A percentile compares a stretch with the other conserved stretches of the same genome.
Conservation (phyloP, 2,888 invertebrate species). For the Salpingus planirostris region DNA sequence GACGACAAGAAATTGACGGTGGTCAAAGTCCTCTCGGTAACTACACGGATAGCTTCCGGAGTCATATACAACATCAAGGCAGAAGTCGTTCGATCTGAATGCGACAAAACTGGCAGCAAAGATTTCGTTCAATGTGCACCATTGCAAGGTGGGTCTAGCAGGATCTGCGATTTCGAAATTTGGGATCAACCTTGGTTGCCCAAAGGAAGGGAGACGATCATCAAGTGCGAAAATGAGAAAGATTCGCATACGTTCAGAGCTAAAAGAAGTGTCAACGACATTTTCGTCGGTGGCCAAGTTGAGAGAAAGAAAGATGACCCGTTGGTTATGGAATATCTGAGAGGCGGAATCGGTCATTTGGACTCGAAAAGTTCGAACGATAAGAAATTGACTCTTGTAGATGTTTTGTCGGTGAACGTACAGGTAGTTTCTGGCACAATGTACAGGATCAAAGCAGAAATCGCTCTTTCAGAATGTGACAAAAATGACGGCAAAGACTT, state of each 20-base stretch:
- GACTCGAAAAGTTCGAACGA: constrained; percentile 12
- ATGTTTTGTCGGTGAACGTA: constrained; percentile 41
- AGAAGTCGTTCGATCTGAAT: constrained; percentile 49
- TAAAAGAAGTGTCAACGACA: too few species aligned
- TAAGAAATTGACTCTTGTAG: constrained; percentile 31
- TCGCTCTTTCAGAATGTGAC: constrained; percentile 49
- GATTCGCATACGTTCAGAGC: constrained; percentile 14
- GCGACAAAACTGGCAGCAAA: constrained; percentile 33
- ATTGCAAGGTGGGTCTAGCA: constrained; percentile 24
- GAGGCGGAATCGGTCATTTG: constrained; percentile 7
- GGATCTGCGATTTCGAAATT: constrained; percentile 30
- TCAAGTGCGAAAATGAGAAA: constrained; percentile 19
- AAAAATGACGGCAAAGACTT: constrained; percentile 24
- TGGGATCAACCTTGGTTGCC: constrained; percentile 3
- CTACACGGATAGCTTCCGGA: constrained; percentile 48
- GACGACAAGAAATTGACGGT: constrained; percentile 26
- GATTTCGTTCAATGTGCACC: constrained; percentile 25
- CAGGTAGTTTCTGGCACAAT: constrained; percentile 49
- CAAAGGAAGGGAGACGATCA: neutral
- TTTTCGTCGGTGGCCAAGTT: too few species aligned
- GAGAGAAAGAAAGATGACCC: neutral
- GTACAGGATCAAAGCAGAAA: constrained; percentile 50
- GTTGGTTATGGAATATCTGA: neutral
- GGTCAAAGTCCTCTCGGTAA: constrained; percentile 41
- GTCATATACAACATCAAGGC: constrained; percentile 49